Conservation (phyloP, 2,113 vertebrate species). For the Psittacula cyanocephala region DNA sequence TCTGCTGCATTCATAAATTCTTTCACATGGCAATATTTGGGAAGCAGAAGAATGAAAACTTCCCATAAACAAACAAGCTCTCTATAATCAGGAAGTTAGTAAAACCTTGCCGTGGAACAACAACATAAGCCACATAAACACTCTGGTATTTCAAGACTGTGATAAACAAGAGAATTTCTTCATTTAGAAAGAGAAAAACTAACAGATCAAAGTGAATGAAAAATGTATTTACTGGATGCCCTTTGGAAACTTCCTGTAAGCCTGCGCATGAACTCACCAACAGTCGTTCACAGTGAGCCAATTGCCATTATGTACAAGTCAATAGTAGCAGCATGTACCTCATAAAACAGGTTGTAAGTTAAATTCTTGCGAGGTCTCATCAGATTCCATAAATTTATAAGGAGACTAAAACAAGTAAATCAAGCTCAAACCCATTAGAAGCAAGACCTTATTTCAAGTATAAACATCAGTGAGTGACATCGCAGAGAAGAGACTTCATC, state of each 20-base stretch:
- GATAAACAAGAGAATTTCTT: not conserved
- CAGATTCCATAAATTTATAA: not conserved
- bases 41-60: not conserved
- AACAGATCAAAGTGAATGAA: not conserved
- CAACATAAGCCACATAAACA: not conserved
- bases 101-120: not conserved
- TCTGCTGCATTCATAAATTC: not conserved
- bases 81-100: not conserved
- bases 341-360: not conserved
- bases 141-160: not conserved
- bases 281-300: not conserved
- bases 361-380: not conserved
- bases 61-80: not conserved
- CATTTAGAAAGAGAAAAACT: not conserved
- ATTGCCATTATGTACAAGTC: not conserved
- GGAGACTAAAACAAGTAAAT: not conserved
- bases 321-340: not conserved
- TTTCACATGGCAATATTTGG: not conserved
- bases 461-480: not conserved
- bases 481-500: not conserved
- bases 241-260: not conserved
- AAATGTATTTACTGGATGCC: not conserved
- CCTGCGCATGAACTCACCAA: too few species aligned
- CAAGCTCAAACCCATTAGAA: not conserved
- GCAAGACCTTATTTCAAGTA: not conserved